Conservation (phyloP, 1,140 invertebrate genomes). For the Nomia melanderi region DNA sequence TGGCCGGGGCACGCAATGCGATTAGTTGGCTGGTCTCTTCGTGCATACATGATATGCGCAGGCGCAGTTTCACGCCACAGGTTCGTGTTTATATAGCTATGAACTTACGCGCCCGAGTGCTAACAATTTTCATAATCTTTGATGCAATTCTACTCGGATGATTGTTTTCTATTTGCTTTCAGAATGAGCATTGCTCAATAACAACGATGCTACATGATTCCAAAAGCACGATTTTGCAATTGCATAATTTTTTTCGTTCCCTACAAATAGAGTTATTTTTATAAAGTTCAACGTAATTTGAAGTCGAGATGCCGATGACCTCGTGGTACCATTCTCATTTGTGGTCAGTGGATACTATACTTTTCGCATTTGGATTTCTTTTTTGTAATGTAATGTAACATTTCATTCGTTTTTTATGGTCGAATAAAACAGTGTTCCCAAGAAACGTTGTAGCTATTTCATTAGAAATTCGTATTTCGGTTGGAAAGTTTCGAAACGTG, state of each 20-base stretch:
- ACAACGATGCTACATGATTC: neutral
- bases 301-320: constrained; percentile 37
- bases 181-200: neutral
- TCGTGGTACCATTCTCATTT: constrained; percentile 6
- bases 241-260: too few species aligned
- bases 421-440: neutral
- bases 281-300: constrained; percentile 32
- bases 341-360: neutral
- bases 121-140: constrained; percentile 16
- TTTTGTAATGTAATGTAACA: neutral
- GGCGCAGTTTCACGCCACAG: neutral
- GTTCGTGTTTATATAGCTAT: constrained; percentile 17
- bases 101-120: neutral
- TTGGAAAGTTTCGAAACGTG: neutral
- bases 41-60: constrained; percentile 18
- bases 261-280: constrained; percentile 24
- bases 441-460: neutral
- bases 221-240: neutral
- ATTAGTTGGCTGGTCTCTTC: constrained; percentile 49
- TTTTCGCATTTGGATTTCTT: neutral
- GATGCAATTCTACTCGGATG: neutral
- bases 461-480: neutral
- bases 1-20: constrained; percentile 52
- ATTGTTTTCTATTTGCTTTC: neutral
- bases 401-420: neutral